Evolutionary conservation across 2,113 vertebrate genomes (phyloP), one percentile per base, ranked within the genome.

Genomic region (Albula glossodonta): DNA sequence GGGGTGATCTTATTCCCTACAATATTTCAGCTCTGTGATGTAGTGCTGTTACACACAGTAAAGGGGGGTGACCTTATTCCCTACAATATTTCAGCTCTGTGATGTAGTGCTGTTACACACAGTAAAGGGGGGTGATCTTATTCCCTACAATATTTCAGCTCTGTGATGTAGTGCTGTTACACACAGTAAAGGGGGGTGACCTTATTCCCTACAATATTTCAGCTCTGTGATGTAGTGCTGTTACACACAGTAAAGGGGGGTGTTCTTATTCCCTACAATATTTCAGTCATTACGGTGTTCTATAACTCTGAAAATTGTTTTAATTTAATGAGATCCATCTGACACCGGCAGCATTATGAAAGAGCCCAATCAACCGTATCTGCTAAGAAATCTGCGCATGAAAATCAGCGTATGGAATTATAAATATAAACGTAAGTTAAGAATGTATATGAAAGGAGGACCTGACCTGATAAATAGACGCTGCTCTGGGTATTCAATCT

Each of bases 401-500:
- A 85, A 51, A 63, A 80, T 52, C 53, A 60, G 74, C n/a, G 19
- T 4, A 25, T 5, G n/a, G 10, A 80, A 80, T 50, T n/a, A 50
- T 56, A n/a, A 63, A 80, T 13, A 50, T 17, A 80, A 5, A 51
- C 31, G 31, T 41, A 41, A 41, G 31, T 41, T 41, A 41, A 41
- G 31, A 41, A 0, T 41, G 31, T 41, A 41, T 41, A 15, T 80
- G 48, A 85, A 85, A 51, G 19, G 53, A 52, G 74, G 52, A 9
- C 31, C 31, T 52, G 89, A 90, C 90, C 89, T 90, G 80, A 92
- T 91, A 31, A 92, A 91, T 83, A 80, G 88, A 13, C 53, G 57
- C 22, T 53, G 80, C 52, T 89, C 92, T 92, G 77, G 92, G 92
- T 92, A 91, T 90, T 82, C 60, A 89, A 51, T 84, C 2, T n/a